Percentiles rank a stretch among this genome's conserved stretches.
phyloP scores from a whole-genome alignment of 1,140 invertebrate species.

The Bactericera cockerelli region DNA sequence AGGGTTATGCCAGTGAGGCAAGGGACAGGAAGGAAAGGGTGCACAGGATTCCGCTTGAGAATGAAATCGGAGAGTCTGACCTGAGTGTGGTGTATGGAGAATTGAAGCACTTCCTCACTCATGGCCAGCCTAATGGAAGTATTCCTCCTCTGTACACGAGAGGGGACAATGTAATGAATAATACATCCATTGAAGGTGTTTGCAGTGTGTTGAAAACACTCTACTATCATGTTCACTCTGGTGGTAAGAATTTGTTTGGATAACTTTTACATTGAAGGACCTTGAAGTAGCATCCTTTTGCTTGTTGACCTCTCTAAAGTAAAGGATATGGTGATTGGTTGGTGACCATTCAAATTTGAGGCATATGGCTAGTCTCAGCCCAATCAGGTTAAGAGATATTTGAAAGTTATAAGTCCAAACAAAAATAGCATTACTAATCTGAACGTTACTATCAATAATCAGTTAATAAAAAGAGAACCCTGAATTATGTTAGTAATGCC shows the following conservation, averaged over 20 bases:
- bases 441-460: too few relatives aligned
- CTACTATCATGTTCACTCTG: background rate
- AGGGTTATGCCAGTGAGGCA: background rate
- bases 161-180: background rate
- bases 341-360: too few relatives aligned
- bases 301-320: too few relatives aligned
- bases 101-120: background rate
- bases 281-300: too few relatives aligned
- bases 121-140: background rate
- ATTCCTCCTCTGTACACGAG: background rate
- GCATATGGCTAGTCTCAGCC: too few relatives aligned
- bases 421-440: too few relatives aligned
- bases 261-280: too few relatives aligned
- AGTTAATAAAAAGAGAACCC: too few relatives aligned
- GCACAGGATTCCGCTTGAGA: background rate
- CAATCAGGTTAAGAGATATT: too few relatives aligned
- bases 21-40: background rate
- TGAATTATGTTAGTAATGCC: too few relatives aligned
- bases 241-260: background rate
- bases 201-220: background rate
- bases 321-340: too few relatives aligned
- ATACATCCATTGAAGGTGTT: background rate
- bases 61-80: background rate
- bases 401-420: too few relatives aligned
- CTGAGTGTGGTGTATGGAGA: background rate